A percentile compares a stretch with the other conserved stretches of the same genome.
Conservation (phyloP, 2,888 invertebrate genomes). For the Agapostemon virescens region DNA sequence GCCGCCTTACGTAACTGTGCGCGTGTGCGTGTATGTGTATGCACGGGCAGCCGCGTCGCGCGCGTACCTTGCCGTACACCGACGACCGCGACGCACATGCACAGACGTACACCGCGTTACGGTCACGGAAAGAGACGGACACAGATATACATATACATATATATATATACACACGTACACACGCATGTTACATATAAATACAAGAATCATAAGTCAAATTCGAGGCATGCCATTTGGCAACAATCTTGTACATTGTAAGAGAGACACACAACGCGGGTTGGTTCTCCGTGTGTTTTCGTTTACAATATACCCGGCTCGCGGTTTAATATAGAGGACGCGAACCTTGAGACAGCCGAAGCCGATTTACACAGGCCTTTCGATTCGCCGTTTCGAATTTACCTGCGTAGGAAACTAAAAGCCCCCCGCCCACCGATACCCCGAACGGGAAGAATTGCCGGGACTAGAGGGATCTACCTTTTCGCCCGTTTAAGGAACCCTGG, state of each 20-base stretch:
- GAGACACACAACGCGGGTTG: background rate
- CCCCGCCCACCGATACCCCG: too few species aligned
- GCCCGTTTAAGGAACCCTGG: background rate
- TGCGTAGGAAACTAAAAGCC: too few species aligned
- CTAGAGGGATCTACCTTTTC: background rate
- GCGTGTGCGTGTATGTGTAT: background rate
- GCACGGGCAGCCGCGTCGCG: too few species aligned
- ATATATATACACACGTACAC: background rate
- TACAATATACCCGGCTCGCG: background rate
- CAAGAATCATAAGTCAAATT: background rate
- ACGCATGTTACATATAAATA: background rate
- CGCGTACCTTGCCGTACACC: background rate
- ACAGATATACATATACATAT: background rate
- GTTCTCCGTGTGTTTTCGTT: conserved; percentile 9
- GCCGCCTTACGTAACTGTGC: conserved; percentile 45
- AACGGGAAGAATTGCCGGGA: conserved; percentile 11
- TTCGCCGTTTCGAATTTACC: conserved; percentile 15
- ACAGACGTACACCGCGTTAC: background rate
- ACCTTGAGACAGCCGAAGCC: background rate
- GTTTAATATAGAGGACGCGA: background rate
- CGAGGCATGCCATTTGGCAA: background rate
- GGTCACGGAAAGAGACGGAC: too few species aligned
- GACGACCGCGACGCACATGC: background rate
- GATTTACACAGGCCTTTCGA: conserved; percentile 18
- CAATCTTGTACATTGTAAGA: conserved; percentile 3